These are phyloP conservation scores for Acrobasis repandana DNA, from an alignment of 2,888 invertebrate genomes.

Conservation along the genomic window DNA sequence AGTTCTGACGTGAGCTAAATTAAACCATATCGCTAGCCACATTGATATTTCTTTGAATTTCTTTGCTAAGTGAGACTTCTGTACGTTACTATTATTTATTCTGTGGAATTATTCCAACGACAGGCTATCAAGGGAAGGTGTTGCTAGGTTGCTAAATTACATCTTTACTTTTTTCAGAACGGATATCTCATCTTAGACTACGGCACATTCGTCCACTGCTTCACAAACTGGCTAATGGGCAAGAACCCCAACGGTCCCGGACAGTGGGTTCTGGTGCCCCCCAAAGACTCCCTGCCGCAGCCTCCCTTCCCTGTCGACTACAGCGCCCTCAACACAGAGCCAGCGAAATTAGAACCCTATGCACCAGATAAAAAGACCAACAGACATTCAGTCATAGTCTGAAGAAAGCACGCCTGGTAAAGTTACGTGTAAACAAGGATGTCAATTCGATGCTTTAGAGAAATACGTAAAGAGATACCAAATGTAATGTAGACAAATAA, in stretches of 20 bases:
- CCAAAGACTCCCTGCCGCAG: constrained; percentile 77
- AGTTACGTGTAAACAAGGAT: constrained; percentile 23
- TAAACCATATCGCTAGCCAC: no score
- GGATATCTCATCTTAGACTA: constrained; percentile 86
- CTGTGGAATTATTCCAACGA: no score
- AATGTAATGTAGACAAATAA: constrained; percentile 23
- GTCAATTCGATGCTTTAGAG: constrained; percentile 26
- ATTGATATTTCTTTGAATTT: no score
- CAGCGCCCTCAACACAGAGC: constrained; percentile 87
- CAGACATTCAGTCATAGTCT: constrained; percentile 87
- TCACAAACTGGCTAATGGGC: constrained; percentile 89
- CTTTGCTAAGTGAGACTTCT: no score
- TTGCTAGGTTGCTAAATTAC: background rate
- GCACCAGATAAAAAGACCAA: constrained; percentile 86
- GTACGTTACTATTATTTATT: no score
- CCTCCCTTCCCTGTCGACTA: constrained; percentile 89
- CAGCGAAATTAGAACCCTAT: constrained; percentile 87
- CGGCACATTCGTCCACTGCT: constrained; percentile 87
- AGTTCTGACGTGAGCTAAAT: no score
- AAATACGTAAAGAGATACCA: constrained; percentile 29
- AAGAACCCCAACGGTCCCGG: constrained; percentile 90
- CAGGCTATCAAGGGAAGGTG: no score
- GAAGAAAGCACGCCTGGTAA: constrained; percentile 20
- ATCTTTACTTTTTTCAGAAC: constrained; percentile 79
- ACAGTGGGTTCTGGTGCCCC: constrained; percentile 87